Base-by-base conservation (phyloP, 1,140 invertebrate species). In the Trichoplusia ni region DNA sequence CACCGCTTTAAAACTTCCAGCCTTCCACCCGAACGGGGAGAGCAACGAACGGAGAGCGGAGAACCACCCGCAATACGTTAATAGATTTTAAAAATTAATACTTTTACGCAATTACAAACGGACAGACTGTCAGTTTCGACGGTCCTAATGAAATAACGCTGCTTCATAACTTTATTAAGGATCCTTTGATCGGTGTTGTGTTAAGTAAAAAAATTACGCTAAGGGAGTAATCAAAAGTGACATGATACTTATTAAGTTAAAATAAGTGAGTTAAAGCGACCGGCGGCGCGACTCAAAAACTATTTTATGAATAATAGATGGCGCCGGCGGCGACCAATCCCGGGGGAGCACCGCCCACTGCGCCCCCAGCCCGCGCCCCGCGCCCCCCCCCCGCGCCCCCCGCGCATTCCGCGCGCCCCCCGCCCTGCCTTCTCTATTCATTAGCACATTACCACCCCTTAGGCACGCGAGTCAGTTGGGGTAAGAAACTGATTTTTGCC, bases 261-360 rank as follows among this genome's bases (percentile, higher is more conserved):
- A 69, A 68, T 90, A 90, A 88, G 77, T 70, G 75, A 77, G 82
- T 90, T 90, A 90, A 75, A 76, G 71, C 77, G 84, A 77, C 73
- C 82, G 79, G 73, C 78, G 86, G 82, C 77, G 84, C 81, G 80
- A 86, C 82, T 90, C 85, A 90, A 90, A 90, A 90, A 90, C 87
- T 90, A 90, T 90, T 89, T 90, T 90, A 89, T 90, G 87, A 90
- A 90, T 90, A 89, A 89, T 90, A 90, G 85, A 90, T 88, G 83
- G 75, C 77, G 80, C 74, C 74, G 69, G 67, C 78, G 78, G 81
- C 85, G 82, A 79, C 87, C 87, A 90, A 90, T 90, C 87, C 87
- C 87, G n/a, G 58, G 85, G 85, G 84, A 83, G 75, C 77, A 75
- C 79, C 82, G 84, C 85, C 83, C 81, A 76, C 60, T 38, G 29